Percentiles rank a stretch among this genome's conserved stretches.
Conservation (phyloP, 2,888 invertebrate species). For the Aleiodes leptofemur region DNA sequence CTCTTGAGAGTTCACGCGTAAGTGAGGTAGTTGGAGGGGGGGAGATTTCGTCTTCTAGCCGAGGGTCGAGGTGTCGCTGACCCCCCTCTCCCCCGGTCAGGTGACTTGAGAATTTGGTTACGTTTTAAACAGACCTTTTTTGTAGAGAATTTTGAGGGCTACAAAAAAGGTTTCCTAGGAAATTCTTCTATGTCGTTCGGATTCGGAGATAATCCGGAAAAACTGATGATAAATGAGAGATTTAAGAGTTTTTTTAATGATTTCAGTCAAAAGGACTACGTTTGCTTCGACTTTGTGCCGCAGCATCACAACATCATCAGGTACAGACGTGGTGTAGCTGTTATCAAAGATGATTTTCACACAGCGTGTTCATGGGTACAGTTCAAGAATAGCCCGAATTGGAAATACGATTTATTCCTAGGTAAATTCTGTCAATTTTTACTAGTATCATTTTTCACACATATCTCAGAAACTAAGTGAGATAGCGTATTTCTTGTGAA, state of each 20-base stretch:
- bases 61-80: no score
- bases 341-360: constrained; percentile 92
- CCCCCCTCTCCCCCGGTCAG: no score
- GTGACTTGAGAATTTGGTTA: no score
- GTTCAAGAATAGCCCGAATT: constrained; percentile 88
- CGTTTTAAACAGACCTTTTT: no score
- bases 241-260: constrained; percentile 38
- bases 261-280: constrained; percentile 94
- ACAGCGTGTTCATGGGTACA: constrained; percentile 97
- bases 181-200: constrained; percentile 4
- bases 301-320: constrained; percentile 97
- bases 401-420: constrained; percentile 91
- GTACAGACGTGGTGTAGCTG: constrained; percentile 90
- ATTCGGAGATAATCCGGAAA: no score
- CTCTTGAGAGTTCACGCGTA: no score
- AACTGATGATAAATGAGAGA: no score
- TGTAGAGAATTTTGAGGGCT: no score
- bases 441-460: neutral
- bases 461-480: neutral
- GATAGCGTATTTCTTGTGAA: no score
- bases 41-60: no score
- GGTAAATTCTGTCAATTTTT: constrained; percentile 66
- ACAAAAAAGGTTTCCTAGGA: no score
- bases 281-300: constrained; percentile 97
- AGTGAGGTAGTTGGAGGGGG: no score